Evolutionary conservation across 2,113 vertebrate genomes (phyloP).

Genomic region (Phocoena phocoena): DNA sequence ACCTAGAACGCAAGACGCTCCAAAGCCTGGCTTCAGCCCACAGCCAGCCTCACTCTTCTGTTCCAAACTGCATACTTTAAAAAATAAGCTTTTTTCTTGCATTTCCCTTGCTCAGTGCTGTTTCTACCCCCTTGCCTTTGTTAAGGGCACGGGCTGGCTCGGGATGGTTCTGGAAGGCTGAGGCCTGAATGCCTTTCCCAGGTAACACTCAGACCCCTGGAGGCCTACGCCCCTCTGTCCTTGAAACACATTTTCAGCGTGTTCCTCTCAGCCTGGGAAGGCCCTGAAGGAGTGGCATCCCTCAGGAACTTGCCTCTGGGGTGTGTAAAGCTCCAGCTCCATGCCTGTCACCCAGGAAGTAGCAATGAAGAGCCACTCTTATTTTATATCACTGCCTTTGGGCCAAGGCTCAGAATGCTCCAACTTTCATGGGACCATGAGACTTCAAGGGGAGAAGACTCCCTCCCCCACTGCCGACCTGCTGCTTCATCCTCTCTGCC

Average conservation of each 20-base stretch:
- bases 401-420: background rate
- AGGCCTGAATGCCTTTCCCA: background rate
- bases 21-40: background rate
- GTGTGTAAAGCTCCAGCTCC: background rate
- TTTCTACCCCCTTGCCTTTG: background rate
- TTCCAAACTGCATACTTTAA: background rate
- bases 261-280: background rate
- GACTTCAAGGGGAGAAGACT: background rate
- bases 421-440: background rate
- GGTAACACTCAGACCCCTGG: background rate
- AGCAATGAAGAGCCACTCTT: background rate
- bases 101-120: background rate
- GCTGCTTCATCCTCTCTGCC: background rate
- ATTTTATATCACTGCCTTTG: background rate
- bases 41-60: background rate
- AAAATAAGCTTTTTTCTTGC: background rate
- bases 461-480: background rate
- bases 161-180: background rate
- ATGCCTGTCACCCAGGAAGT: background rate
- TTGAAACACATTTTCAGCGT: background rate
- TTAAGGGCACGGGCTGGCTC: background rate
- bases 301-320: background rate
- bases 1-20: background rate
- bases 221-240: background rate
- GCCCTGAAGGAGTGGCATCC: background rate